Conservation (phyloP, 2,113 vertebrate species). For the Takifugu flavidus region DNA sequence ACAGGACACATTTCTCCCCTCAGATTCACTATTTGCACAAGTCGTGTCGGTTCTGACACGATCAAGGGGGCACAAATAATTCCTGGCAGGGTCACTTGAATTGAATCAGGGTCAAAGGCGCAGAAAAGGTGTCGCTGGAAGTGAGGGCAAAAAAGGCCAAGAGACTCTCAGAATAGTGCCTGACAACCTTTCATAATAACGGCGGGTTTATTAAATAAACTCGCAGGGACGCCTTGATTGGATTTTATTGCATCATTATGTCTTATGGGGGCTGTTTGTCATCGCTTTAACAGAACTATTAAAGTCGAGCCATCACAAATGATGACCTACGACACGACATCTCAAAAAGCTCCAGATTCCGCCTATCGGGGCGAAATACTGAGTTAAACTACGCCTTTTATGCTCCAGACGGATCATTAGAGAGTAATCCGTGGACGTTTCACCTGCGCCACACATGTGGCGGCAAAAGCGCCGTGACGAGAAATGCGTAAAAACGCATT, state of each 20-base stretch:
- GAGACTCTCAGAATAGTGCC: conserved; percentile 9
- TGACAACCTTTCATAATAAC: conserved; percentile 8
- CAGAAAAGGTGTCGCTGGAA: conserved; percentile 29
- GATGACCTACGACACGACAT: conserved; percentile 26
- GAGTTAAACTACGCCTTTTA: not conserved
- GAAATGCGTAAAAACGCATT: no score
- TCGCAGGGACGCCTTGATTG: not conserved
- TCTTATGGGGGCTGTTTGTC: conserved; percentile 21
- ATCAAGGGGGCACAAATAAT: conserved; percentile 10
- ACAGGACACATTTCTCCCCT: conserved; percentile 30
- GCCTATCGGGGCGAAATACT: conserved; percentile 16
- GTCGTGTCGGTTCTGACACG: conserved; percentile 17
- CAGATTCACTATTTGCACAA: conserved; percentile 27
- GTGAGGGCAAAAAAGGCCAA: conserved; percentile 14
- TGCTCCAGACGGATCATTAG: no score
- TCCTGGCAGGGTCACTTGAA: not conserved
- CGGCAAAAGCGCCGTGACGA: no score
- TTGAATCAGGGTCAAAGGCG: conserved; percentile 21
- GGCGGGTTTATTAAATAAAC: conserved; percentile 1
- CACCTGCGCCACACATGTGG: no score
- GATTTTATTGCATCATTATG: conserved; percentile 19
- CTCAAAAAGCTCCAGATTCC: conserved; percentile 33
- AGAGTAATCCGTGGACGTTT: no score
- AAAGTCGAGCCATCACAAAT: conserved; percentile 40
- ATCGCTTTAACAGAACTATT: conserved; percentile 23